phyloP scores from a whole-genome alignment of 2,113 vertebrate genomes.

The Tapirus terrestris region DNA sequence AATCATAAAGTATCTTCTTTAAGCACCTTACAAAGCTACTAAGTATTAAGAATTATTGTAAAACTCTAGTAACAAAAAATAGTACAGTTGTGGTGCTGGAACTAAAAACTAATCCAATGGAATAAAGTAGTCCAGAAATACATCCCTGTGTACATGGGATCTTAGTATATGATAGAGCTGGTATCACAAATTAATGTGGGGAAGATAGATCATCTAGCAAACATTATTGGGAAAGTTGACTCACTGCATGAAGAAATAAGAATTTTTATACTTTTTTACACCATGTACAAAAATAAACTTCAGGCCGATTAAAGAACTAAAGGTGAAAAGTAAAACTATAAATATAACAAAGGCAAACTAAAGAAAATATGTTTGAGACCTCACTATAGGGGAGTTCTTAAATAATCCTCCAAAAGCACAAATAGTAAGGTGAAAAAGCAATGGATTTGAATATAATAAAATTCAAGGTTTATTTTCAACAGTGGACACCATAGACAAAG shows the following conservation, averaged over 20 bases:
- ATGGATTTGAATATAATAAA: neutral
- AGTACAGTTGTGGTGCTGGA: neutral
- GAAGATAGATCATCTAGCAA: constrained; percentile 24
- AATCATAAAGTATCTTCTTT: constrained; percentile 17
- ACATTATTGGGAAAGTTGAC: neutral
- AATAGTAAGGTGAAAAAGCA: neutral
- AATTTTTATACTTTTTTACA: neutral
- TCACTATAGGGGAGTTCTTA: neutral
- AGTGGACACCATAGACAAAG: neutral
- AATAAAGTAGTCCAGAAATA: neutral
- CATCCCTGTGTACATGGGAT: neutral
- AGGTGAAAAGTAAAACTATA: neutral
- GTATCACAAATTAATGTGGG: neutral
- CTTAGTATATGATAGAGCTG: neutral
- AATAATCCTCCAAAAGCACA: neutral
- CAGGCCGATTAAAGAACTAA: neutral
- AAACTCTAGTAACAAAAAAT: constrained; percentile 35
- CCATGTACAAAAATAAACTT: neutral
- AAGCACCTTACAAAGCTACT: neutral
- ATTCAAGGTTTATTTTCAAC: constrained; percentile 45
- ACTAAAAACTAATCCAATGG: neutral
- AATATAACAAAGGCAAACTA: neutral
- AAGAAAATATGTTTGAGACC: neutral
- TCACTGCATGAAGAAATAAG: neutral
- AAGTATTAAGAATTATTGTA: neutral